Evolutionary conservation across 2,797 vertebrate species (phyloP).

Genomic region (Vipera ursinii): DNA sequence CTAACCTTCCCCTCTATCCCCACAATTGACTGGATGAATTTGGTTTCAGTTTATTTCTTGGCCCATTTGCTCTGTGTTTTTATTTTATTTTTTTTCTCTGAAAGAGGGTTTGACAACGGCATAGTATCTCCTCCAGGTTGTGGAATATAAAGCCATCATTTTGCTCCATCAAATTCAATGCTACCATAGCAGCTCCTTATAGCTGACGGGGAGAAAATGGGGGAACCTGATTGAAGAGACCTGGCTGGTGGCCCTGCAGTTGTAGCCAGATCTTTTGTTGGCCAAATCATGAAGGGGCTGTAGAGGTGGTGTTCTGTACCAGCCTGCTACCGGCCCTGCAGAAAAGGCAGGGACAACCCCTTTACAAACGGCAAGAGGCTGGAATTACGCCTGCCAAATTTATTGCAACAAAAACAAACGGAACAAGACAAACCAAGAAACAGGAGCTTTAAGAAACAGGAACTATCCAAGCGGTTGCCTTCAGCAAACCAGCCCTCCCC

Average conservation of each 20-base stretch:
- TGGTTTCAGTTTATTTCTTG: constrained; percentile 47
- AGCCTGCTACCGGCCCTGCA: too few species aligned
- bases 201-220: not conserved
- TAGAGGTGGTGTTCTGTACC: not conserved
- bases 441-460: too few species aligned
- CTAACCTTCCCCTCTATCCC: not conserved
- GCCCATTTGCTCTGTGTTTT: constrained; percentile 6
- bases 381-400: too few species aligned
- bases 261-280: not conserved
- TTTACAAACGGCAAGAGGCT: too few species aligned
- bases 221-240: not conserved
- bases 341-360: too few species aligned
- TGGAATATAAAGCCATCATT: constrained; percentile 29
- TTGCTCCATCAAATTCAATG: constrained; percentile 14
- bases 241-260: not conserved
- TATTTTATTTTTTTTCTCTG: not conserved
- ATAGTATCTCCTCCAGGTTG: not conserved
- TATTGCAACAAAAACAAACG: too few species aligned
- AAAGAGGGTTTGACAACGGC: constrained; percentile 2
- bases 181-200: constrained; percentile 8
- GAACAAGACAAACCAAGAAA: too few species aligned
- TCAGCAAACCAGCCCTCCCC: too few species aligned
- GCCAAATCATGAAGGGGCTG: not conserved
- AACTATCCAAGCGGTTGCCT: too few species aligned
- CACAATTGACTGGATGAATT: not conserved